Evolutionary conservation across 2,113 vertebrate species (phyloP).

Genomic region (Marmota flaviventris): DNA sequence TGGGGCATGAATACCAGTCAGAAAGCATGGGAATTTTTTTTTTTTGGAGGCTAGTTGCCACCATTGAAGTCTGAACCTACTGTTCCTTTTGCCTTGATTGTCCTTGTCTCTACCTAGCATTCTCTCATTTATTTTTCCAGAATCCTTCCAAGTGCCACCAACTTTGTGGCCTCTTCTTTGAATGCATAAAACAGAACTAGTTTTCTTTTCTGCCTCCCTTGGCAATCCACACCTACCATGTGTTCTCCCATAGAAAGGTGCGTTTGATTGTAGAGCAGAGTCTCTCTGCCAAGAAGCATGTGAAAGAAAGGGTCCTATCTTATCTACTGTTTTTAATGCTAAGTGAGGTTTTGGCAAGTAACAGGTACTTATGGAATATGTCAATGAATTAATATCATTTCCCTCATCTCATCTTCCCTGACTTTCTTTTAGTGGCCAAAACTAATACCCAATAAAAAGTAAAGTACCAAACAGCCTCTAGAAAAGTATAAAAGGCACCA

Average conservation of each 20-base stretch:
- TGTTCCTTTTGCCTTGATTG: background rate
- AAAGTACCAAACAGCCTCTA: constrained; percentile 6
- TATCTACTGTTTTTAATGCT: constrained; percentile 27
- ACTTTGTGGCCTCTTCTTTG: background rate
- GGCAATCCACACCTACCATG: background rate
- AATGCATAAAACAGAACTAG: background rate
- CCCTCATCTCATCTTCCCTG: background rate
- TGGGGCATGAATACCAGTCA: background rate
- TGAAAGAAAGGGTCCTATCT: background rate
- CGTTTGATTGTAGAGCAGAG: background rate
- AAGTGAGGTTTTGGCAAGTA: constrained; percentile 40
- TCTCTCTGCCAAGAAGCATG: background rate
- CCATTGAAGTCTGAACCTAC: background rate
- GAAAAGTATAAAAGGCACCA: background rate
- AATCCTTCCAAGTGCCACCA: background rate
- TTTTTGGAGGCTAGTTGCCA: background rate
- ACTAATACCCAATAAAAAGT: background rate
- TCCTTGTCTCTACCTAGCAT: background rate
- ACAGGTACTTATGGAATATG: background rate
- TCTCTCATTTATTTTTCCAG: background rate
- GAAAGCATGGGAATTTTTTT: background rate
- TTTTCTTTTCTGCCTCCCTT: background rate
- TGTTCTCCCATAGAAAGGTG: background rate
- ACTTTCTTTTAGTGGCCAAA: background rate
- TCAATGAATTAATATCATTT: background rate